Conservation (phyloP, 2,113 vertebrate species). For the Cichladusa arquata region DNA sequence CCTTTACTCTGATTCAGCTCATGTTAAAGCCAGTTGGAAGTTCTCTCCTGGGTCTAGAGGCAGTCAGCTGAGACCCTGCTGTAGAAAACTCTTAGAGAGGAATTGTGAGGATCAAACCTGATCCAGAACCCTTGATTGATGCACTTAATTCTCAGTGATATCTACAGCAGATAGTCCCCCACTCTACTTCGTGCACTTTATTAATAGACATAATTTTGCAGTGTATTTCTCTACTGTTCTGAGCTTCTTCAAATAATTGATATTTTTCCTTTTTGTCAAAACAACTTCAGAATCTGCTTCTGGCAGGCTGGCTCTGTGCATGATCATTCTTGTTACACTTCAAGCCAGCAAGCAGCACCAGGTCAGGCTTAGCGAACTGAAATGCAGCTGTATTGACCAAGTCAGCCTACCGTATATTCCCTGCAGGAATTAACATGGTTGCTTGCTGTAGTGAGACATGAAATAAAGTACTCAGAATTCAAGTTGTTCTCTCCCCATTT, state of each 20-base stretch:
- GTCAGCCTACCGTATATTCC: neutral
- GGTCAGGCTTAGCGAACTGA: neutral
- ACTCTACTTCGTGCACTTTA: accelerated
- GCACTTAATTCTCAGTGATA: neutral
- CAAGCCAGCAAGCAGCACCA: neutral
- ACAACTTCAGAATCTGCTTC: neutral
- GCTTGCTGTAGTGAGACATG: neutral
- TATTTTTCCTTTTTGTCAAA: neutral
- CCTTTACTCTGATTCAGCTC: neutral
- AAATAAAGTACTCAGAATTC: neutral
- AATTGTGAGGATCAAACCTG: neutral
- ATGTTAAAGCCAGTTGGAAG: neutral
- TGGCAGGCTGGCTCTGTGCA: neutral
- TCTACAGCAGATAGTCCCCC: neutral
- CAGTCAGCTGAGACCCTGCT: neutral
- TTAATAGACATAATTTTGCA: neutral
- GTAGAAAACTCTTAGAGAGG: neutral
- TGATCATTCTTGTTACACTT: neutral
- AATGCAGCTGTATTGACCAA: accelerated
- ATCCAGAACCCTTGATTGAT: neutral
- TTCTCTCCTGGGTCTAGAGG: neutral
- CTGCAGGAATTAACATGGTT: neutral
- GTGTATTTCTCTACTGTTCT: neutral
- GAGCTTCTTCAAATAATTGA: neutral
- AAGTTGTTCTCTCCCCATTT: neutral